Evolutionary conservation across 2,888 invertebrate genomes (phyloP), one percentile per base, ranked within the genome.

Genomic region (Nomada hirtipes): DNA sequence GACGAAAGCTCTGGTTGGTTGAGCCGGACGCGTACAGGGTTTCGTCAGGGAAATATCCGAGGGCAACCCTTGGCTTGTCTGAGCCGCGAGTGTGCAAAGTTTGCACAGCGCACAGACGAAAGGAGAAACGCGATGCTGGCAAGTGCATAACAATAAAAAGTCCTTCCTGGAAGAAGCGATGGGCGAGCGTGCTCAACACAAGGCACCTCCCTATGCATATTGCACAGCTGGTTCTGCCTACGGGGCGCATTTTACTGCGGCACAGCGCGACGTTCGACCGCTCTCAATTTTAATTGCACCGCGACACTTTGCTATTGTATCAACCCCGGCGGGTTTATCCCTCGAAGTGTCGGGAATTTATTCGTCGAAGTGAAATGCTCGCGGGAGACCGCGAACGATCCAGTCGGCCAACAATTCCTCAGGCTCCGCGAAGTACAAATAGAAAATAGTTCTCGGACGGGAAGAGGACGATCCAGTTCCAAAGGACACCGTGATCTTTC

Each of bases 121-220:
- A 76, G 57, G 42, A 74, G 65, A 75, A 80, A 77, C 76, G 68
- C 69, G 80, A 75, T 67, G 63, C 59, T 29, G 68, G 69, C 85
- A 85, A 85, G 79, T 82, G 76, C 79, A 77, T 72, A 77, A 85
- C 85, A 82, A 82, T 85, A 85, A 85, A 85, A 85, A 74, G 70
- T 23, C 15, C 23, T 9, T 9, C 20, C 23, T 15, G 64, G 50
- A 76, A 59, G 76, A 73, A 76, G 68, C 72, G 50, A 71, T 75
- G 36, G 71, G 79, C 36, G 73, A 65, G 84, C 79, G 76, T 76
- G 82, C 85, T 85, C 7, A 4, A 79, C 69, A 61, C 60, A 64
- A 61, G 78, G 72, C 80, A 69, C 69, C 57, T 78, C 68, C 73
- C 75, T 79, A 85, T 85, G 85, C 85, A 76, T 79, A 77, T 75